Conservation (phyloP, 1,140 invertebrate species). For the Trialeurodes vaporariorum region DNA sequence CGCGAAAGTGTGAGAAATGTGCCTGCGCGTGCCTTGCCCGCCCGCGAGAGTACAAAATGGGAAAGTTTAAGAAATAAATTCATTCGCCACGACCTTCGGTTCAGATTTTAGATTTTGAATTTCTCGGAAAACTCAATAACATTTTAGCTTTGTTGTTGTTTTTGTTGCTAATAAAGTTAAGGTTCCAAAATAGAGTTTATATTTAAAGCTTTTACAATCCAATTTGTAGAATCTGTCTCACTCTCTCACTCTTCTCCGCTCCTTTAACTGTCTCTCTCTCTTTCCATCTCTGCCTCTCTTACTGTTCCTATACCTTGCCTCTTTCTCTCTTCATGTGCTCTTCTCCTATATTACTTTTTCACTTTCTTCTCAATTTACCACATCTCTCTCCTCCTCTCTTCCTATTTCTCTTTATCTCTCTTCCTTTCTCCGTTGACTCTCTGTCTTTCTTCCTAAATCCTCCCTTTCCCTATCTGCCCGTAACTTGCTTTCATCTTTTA, state of each 20-base stretch:
- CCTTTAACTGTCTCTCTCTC: background rate
- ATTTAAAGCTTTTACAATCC: background rate
- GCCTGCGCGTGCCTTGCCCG: background rate
- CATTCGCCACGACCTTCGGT: background rate
- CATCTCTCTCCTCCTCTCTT: too few species aligned
- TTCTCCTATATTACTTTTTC: too few species aligned
- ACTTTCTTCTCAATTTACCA: too few species aligned
- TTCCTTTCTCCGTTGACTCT: too few species aligned
- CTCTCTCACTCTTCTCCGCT: background rate
- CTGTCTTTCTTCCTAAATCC: too few species aligned
- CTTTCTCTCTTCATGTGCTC: too few species aligned
- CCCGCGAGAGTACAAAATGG: too few species aligned
- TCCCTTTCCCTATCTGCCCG: too few species aligned
- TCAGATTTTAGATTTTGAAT: background rate
- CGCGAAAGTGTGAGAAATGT: background rate
- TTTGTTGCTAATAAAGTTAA: background rate
- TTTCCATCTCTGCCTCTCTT: background rate
- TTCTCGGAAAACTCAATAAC: background rate
- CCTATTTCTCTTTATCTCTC: too few species aligned
- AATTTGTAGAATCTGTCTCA: background rate
- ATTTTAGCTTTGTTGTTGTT: background rate
- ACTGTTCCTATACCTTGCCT: background rate
- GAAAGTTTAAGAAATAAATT: background rate
- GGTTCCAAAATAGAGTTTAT: background rate
- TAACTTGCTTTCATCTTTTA: too few species aligned